phyloP scores from a whole-genome alignment of 2,888 invertebrate species.

The Brachyopa scutellaris region DNA sequence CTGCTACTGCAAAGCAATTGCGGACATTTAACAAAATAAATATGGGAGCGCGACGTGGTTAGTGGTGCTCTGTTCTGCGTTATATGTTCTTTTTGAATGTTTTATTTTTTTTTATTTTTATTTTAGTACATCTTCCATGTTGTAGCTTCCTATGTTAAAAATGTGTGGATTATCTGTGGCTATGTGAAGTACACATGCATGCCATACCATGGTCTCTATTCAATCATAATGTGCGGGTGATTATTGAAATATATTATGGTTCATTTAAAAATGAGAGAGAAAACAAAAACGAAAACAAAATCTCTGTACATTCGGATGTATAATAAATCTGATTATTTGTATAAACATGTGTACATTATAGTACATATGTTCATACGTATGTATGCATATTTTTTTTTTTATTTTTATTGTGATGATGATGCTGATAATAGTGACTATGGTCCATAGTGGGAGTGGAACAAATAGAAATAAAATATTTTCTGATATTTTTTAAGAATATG shows the following conservation, averaged over 20 bases:
- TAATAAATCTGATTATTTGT: constrained; percentile 54
- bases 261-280: constrained; percentile 56
- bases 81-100: constrained; percentile 52
- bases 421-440: constrained; percentile 34
- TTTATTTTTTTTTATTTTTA: constrained; percentile 22
- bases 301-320: constrained; percentile 59
- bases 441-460: constrained; percentile 54
- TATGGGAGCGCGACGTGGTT: constrained; percentile 35
- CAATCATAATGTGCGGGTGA: constrained; percentile 71
- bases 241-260: constrained; percentile 71
- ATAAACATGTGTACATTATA: constrained; percentile 5
- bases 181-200: constrained; percentile 54
- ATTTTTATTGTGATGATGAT: constrained; percentile 11
- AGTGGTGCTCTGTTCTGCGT: constrained; percentile 44
- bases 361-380: too few relatives aligned
- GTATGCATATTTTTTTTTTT: constrained; percentile 1
- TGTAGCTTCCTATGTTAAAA: constrained; percentile 53
- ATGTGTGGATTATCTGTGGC: constrained; percentile 58
- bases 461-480: constrained; percentile 5
- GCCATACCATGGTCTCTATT: constrained; percentile 49
- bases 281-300: constrained; percentile 38
- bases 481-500: neutral
- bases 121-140: constrained; percentile 62
- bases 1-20: constrained; percentile 75
- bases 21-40: constrained; percentile 73